Percentiles rank a stretch among this genome's conserved stretches.
Conservation (phyloP, 2,797 vertebrate species). For the Chaetodon trifasciatus region DNA sequence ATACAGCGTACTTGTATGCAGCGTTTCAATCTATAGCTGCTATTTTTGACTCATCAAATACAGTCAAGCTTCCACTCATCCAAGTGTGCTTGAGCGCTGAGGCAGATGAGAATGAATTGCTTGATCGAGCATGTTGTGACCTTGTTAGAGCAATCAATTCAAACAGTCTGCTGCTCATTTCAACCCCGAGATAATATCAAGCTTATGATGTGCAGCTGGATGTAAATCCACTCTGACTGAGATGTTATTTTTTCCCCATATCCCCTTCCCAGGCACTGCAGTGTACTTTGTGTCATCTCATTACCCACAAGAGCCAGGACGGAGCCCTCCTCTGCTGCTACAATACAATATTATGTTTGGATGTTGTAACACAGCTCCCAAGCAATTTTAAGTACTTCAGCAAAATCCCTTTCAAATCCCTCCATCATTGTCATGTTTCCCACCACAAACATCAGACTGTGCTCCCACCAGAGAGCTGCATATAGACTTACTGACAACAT, state of each 20-base stretch:
- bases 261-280: constrained; percentile 29
- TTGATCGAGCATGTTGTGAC: constrained; percentile 69
- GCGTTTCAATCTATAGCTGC: constrained; percentile 38
- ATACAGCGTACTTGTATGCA: constrained; percentile 2
- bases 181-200: constrained; percentile 42
- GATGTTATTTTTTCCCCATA: constrained; percentile 26
- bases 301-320: constrained; percentile 50
- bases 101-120: constrained; percentile 70
- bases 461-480: constrained; percentile 18
- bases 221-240: constrained; percentile 52
- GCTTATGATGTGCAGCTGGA: constrained; percentile 50
- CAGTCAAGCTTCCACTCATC: constrained; percentile 42
- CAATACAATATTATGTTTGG: constrained; percentile 45
- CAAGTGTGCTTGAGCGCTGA: constrained; percentile 39
- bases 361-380: constrained; percentile 43
- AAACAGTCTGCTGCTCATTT: constrained; percentile 58
- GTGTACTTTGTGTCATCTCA: constrained; percentile 60
- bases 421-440: constrained; percentile 43
- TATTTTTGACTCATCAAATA: constrained; percentile 57
- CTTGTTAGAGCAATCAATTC: constrained; percentile 70
- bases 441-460: constrained; percentile 22
- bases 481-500: constrained; percentile 95
- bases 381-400: constrained; percentile 44
- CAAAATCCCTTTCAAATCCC: constrained; percentile 51
- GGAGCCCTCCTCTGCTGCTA: constrained; percentile 34